Evolutionary conservation across 2,888 invertebrate species (phyloP).

Genomic region (Hypolimnas misippus): DNA sequence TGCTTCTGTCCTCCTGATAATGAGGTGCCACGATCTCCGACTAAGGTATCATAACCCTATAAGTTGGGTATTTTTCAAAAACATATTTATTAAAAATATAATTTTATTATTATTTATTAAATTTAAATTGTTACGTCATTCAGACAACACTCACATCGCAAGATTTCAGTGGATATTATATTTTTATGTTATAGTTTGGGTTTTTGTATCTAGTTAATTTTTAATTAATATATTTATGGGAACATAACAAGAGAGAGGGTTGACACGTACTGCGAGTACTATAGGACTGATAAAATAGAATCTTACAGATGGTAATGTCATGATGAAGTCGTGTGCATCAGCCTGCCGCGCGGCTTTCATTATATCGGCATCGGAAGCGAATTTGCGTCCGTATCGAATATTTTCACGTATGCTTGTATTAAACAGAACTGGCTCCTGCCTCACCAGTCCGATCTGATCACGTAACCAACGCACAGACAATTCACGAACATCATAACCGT

Average conservation of each 20-base stretch:
- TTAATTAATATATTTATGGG: too few species aligned
- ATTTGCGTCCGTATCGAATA: slow-evolving; percentile 90
- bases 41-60: slow-evolving; percentile 90
- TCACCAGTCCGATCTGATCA: slow-evolving; percentile 92
- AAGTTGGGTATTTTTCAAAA: too few species aligned
- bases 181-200: too few species aligned
- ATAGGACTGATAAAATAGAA: too few species aligned
- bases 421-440: slow-evolving; percentile 95
- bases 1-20: slow-evolving; percentile 96
- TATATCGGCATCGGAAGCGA: slow-evolving; percentile 50
- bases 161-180: too few species aligned
- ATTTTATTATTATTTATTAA: background rate
- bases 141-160: too few species aligned
- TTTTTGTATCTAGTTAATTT: too few species aligned
- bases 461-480: slow-evolving; percentile 92
- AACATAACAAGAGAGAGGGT: too few species aligned
- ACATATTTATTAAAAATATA: background rate
- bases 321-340: slow-evolving; percentile 91
- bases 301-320: slow-evolving; percentile 86
- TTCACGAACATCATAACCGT: slow-evolving; percentile 87
- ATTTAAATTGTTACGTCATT: background rate
- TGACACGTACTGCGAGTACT: too few species aligned
- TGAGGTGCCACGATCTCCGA: slow-evolving; percentile 93
- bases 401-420: slow-evolving; percentile 93
- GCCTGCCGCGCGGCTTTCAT: slow-evolving; percentile 13